Percentiles rank a stretch among this genome's conserved stretches.
phyloP scores from a whole-genome alignment of 2,797 vertebrate genomes.

The Cynopterus sphinx region DNA sequence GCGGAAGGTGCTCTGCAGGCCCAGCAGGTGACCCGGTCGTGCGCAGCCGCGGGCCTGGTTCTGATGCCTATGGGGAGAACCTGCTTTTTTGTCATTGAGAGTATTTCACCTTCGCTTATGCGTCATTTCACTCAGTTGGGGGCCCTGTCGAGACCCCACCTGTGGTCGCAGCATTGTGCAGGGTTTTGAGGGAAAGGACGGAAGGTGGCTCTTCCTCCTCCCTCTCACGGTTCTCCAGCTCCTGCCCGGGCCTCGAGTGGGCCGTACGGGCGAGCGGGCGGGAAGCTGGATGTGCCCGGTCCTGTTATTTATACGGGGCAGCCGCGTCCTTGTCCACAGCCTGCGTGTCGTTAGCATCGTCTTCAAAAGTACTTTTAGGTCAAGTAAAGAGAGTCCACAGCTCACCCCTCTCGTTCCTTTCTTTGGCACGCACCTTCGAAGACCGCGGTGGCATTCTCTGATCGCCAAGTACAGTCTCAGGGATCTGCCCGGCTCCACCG shows the following conservation, averaged over 20 bases:
- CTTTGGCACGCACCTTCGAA: conserved; percentile 73
- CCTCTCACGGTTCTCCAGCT: not conserved
- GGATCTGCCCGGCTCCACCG: conserved; percentile 73
- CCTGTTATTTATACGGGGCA: not conserved
- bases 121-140: not conserved
- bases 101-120: not conserved
- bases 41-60: not conserved
- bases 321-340: not conserved
- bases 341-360: no score
- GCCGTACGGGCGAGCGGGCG: not conserved
- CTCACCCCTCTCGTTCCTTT: conserved; percentile 2
- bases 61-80: no score
- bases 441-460: conserved; percentile 88
- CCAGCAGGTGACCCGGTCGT: not conserved
- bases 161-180: not conserved
- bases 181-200: not conserved
- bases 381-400: not conserved
- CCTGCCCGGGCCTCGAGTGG: not conserved
- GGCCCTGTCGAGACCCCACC: accelerated
- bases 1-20: not conserved
- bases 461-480: conserved; percentile 86
- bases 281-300: not conserved
- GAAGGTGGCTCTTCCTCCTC: not conserved
- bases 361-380: not conserved
- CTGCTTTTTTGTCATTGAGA: not conserved